phyloP scores from a whole-genome alignment of 2,888 invertebrate genomes.

The Plebejus argus region DNA sequence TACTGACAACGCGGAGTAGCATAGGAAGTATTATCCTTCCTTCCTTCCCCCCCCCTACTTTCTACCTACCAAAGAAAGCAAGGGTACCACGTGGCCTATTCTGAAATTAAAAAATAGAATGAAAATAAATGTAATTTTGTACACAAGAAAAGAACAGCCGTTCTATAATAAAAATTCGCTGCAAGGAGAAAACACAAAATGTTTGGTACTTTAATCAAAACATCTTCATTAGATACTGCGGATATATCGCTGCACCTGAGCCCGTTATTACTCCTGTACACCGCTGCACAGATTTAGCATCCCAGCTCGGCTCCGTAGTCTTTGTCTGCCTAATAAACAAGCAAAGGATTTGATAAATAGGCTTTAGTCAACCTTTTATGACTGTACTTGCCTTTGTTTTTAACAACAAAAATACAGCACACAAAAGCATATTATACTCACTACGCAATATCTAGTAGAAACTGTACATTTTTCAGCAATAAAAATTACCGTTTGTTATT shows the following conservation, averaged over 20 bases:
- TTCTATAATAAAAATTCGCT: neutral
- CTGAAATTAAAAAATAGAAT: no score
- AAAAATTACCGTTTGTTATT: no score
- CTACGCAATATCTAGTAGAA: no score
- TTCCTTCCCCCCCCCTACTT: no score
- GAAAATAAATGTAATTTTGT: neutral
- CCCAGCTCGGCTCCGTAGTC: neutral
- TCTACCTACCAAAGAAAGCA: no score
- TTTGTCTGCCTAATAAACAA: neutral
- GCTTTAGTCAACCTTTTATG: neutral
- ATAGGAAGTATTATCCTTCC: no score
- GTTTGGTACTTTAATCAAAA: conserved; percentile 29
- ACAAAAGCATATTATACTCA: no score
- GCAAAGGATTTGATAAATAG: neutral
- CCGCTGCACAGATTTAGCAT: neutral
- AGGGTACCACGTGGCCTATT: no score
- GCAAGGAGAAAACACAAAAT: neutral
- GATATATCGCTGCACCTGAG: conserved; percentile 30
- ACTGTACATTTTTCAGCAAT: no score
- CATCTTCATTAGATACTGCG: conserved; percentile 19
- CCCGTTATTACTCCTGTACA: conserved; percentile 9
- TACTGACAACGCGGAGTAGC: no score
- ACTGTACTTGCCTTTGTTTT: no score
- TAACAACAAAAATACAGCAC: no score
- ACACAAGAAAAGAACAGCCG: neutral